Conservation (phyloP, 2,113 vertebrate genomes). For the Chrysochloris asiatica region DNA sequence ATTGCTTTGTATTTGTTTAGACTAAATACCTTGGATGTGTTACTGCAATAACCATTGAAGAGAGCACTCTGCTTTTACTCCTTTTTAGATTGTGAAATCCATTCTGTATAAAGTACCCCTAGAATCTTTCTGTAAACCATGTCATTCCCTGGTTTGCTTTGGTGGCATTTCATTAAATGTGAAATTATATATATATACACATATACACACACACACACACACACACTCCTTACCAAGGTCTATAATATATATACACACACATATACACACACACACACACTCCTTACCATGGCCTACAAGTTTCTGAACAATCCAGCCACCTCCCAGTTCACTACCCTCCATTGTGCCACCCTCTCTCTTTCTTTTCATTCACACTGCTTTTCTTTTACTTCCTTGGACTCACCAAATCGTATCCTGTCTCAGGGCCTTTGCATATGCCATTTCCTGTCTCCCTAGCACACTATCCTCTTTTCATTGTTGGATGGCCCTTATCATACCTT, state of each 20-base stretch:
- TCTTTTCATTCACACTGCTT: neutral
- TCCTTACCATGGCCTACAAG: neutral
- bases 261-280: no score
- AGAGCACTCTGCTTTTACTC: neutral
- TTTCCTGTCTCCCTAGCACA: neutral
- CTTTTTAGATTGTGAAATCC: neutral
- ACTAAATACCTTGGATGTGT: neutral
- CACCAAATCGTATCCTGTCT: neutral
- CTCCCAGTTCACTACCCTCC: neutral
- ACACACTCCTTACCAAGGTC: no score
- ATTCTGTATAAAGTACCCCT: neutral
- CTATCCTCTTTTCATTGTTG: neutral
- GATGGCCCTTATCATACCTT: neutral
- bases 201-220: no score
- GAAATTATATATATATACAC: no score
- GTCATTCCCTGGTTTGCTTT: neutral
- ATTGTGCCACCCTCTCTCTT: neutral
- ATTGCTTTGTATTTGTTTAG: neutral
- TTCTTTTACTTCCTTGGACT: neutral
- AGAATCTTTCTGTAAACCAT: neutral
- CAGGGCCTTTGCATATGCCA: neutral
- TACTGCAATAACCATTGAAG: neutral
- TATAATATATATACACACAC: no score
- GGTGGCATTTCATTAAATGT: neutral
- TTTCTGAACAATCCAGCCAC: neutral